Base-by-base conservation (phyloP, 2,113 vertebrate species). In the Myiagra hebetior region DNA sequence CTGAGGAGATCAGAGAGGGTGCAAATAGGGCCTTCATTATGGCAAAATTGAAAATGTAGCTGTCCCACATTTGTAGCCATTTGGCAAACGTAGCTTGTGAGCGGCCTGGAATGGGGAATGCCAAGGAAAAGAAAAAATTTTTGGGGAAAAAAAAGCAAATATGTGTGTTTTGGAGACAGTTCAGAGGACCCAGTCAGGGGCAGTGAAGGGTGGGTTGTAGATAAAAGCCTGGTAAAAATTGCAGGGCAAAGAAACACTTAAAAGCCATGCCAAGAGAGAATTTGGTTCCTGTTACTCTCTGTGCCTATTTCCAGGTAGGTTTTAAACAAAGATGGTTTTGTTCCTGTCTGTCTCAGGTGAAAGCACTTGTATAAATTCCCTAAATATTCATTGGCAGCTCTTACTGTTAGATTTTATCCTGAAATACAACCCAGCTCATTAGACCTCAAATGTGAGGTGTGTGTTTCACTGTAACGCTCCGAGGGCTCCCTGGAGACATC, bases 401-500 rank as follows among this genome's bases (percentile, higher is more conserved):
- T 87, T 76, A 18, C 13, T 93, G 41, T n/a, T 56, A 9, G 56
- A 28, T 88, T 91, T 93, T 86, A 62, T 70, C 47, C 82, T 91
- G 93, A 89, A 91, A 93, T 84, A 78, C 60, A 72, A 31, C 79
- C 85, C 63, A 68, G 68, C 84, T 96, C 72, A 68, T 76, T 67
- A 91, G 79, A 74, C 79, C 92, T 94, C 72, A 95, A 1, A 64
- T 52, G 75, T 46, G 76, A 90, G 79, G 92, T 83, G 87, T 80
- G 35, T 37, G 4, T 95, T 96, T 88, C 82, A 44, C 55, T 77
- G n/a, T 27, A 57, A 24, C 62, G 23, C 50, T 63, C 19, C 1
- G 21, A 70, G 85, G 83, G 80, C 86, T 96, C 90, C 85, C 92
- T 67, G 67, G 85, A 62, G 93, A 80, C 85, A 42, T 85, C 92